Evolutionary conservation across 2,888 invertebrate genomes (phyloP), one percentile per base, ranked within the genome.

Genomic region (Cryptus viduatorius): DNA sequence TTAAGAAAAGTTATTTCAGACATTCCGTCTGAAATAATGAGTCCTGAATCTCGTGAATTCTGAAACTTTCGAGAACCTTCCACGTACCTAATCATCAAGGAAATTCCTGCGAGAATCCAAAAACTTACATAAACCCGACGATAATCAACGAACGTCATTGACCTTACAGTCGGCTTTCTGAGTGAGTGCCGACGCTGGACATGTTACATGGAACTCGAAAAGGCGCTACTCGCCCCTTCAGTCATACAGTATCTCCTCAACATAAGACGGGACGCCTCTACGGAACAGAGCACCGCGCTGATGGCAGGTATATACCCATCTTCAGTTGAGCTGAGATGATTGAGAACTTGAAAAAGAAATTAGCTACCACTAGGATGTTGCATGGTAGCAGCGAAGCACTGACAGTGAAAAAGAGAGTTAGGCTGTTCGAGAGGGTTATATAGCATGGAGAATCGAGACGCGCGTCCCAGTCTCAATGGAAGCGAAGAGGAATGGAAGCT

Each of bases 281-380:
- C 44, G 69, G 73, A 71, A 42, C 78, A 75, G 69, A 48, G 78
- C 65, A 59, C 79, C 64, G 19, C 24, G 37, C 46, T 37, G 71
- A 79, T 50, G 72, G 67, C 72, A 80, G 77, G 72, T 78, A 81
- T 80, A 78, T 29, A 76, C 48, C 37, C 50, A 31, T 61, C 61
- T 64, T 79, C 72, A 61, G 48, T 68, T 64, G 50, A 61, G 76
- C 79, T 48, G 83, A 65, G 78, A 79, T 84, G 78, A 84, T 84
- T 84, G 82, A 81, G 84, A 84, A 84, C 84, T 84, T 75, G 78
- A 78, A 69, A 71, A 75, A 82, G 72, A 82, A 79, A 84, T 84
- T 84, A 84, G 78, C 82, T 81, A 79, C 78, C 75, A 56, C 59
- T 5, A 65, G 79, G 56, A 59, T 42, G 24, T 19, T 72, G 61